phyloP scores from a whole-genome alignment of 2,113 vertebrate species.

The Austrofundulus limnaeus region DNA sequence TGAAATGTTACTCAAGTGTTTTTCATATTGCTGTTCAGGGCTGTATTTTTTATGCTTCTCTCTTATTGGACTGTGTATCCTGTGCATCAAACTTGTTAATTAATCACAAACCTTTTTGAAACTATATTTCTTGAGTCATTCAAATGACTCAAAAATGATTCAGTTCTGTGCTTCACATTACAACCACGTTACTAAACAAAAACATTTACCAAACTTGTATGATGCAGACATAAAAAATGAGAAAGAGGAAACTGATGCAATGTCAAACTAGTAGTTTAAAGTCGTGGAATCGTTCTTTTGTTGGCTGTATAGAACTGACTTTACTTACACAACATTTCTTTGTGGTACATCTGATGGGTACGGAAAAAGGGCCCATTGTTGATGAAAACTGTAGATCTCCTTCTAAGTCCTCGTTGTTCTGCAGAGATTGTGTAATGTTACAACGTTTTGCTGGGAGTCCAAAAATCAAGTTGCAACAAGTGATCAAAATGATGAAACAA shows the following conservation, averaged over 20 bases:
- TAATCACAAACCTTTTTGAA: background rate
- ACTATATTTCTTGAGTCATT: background rate
- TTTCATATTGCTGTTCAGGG: background rate
- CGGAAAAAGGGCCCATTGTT: slow-evolving; percentile 82
- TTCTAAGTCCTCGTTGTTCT: slow-evolving; percentile 88
- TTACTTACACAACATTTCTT: slow-evolving; percentile 88
- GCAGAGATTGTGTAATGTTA: slow-evolving; percentile 31
- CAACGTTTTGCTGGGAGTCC: slow-evolving; percentile 8
- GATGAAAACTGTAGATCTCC: slow-evolving; percentile 86
- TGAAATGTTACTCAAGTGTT: background rate
- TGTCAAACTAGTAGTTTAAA: background rate
- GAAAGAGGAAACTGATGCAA: background rate
- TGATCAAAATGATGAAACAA: background rate
- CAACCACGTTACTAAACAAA: background rate
- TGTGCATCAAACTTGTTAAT: background rate
- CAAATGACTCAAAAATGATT: background rate
- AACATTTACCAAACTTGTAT: background rate
- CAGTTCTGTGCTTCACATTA: background rate
- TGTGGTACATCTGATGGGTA: slow-evolving; percentile 85
- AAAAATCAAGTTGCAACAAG: slow-evolving; percentile 1
- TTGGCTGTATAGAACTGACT: background rate
- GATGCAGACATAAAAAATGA: background rate
- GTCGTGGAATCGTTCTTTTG: background rate
- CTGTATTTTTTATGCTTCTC: background rate
- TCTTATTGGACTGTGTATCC: background rate